phyloP scores from a whole-genome alignment of 2,113 vertebrate genomes.

The Macaca nemestrina region DNA sequence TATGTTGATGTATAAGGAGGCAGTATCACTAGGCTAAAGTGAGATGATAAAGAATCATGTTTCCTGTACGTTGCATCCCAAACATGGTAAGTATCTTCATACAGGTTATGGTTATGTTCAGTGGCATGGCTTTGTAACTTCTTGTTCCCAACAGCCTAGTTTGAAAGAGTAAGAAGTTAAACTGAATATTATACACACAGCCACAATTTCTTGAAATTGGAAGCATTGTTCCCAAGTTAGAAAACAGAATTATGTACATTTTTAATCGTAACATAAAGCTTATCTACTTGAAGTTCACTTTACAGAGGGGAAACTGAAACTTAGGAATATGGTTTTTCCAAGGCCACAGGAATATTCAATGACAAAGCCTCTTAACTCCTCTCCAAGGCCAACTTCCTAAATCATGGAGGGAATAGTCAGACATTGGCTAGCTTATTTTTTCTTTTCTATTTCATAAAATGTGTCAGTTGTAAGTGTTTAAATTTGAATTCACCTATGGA shows the following conservation, averaged over 20 bases:
- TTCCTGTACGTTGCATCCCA: not conserved
- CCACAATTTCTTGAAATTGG: not conserved
- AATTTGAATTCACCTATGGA: not conserved
- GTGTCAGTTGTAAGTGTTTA: not conserved
- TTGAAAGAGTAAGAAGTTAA: not conserved
- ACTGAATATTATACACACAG: not conserved
- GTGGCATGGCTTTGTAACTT: not conserved
- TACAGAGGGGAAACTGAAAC: not conserved
- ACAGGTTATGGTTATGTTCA: not conserved
- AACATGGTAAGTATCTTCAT: not conserved
- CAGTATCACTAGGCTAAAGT: constrained; percentile 70
- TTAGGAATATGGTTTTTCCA: not conserved
- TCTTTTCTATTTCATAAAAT: not conserved
- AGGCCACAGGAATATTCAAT: not conserved
- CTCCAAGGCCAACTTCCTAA: not conserved
- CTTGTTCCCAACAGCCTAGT: not conserved
- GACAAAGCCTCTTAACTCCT: fast-evolving
- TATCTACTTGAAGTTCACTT: not conserved
- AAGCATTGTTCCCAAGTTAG: not conserved
- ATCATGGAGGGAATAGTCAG: not conserved
- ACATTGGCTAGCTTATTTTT: not conserved
- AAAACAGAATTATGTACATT: not conserved
- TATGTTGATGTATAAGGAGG: constrained; percentile 74
- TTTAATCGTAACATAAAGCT: not conserved
- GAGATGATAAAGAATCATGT: constrained; percentile 32